Percentiles rank a stretch among this genome's conserved stretches.
These are phyloP conservation scores for Takifugu rubripes DNA, from an alignment of 2,797 vertebrate species.

Conservation along the genomic window DNA sequence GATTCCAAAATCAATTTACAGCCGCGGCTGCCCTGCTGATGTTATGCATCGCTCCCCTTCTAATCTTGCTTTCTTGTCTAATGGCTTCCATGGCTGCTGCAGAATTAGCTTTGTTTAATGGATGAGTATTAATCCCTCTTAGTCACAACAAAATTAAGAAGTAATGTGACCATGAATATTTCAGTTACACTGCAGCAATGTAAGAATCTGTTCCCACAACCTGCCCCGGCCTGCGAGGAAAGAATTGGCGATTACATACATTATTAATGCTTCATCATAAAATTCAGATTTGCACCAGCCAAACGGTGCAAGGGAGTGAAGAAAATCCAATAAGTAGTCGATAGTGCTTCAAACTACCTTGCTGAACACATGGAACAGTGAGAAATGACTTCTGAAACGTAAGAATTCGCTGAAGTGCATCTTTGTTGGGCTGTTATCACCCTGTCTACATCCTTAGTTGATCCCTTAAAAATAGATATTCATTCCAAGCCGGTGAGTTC, in stretches of 20 bases:
- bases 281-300: constrained; percentile 58
- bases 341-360: constrained; percentile 56
- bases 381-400: constrained; percentile 42
- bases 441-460: constrained; percentile 66
- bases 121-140: constrained; percentile 76
- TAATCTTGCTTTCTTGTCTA: constrained; percentile 71
- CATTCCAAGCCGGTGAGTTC: constrained; percentile 62
- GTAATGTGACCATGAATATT: constrained; percentile 80
- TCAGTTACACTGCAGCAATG: constrained; percentile 65
- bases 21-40: constrained; percentile 46
- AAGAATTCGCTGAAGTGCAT: constrained; percentile 21
- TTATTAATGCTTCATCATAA: constrained; percentile 72
- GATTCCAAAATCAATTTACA: constrained; percentile 71
- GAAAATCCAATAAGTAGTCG: constrained; percentile 61
- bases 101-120: constrained; percentile 75
- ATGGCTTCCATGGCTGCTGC: constrained; percentile 51
- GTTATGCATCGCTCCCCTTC: constrained; percentile 68
- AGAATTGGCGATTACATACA: constrained; percentile 56
- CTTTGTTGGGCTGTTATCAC: constrained; percentile 47
- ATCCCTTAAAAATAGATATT: constrained; percentile 70
- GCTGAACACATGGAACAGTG: constrained; percentile 53
- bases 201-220: constrained; percentile 46
- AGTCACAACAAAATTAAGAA: constrained; percentile 80
- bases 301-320: constrained; percentile 29
- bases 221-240: constrained; percentile 52